These are phyloP conservation scores for Hetaerina titia DNA, from an alignment of 2,888 invertebrate species.

Conservation along the genomic window DNA sequence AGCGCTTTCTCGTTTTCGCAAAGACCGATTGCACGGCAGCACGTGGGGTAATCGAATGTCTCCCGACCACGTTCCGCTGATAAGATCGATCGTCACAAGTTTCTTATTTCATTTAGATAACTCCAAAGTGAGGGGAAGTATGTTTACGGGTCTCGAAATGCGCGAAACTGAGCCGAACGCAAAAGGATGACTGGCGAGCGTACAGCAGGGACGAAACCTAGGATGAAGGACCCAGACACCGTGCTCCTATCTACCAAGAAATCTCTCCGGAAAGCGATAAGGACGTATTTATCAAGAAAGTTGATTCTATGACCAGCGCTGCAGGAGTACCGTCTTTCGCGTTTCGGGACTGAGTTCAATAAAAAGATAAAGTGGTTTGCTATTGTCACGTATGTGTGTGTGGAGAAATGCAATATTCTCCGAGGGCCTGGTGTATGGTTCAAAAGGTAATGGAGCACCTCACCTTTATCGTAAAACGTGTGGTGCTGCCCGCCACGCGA, in stretches of 20 bases:
- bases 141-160: background rate
- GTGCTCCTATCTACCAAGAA: background rate
- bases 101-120: conserved; percentile 14
- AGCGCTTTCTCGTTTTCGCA: background rate
- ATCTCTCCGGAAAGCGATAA: background rate
- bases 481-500: too few species aligned
- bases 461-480: too few species aligned
- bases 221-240: background rate
- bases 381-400: background rate
- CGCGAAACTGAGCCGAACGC: background rate
- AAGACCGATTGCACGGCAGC: background rate
- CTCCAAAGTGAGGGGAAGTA: too few species aligned
- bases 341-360: background rate
- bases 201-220: background rate
- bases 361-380: background rate
- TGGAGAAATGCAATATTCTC: too few species aligned
- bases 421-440: too few species aligned
- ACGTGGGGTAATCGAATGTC: background rate
- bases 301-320: background rate
- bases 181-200: background rate
- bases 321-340: background rate
- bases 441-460: too few species aligned
- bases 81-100: background rate
- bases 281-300: background rate
- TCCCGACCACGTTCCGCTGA: background rate